Evolutionary conservation across 2,888 invertebrate genomes (phyloP).

Genomic region (Coleophora deauratella): DNA sequence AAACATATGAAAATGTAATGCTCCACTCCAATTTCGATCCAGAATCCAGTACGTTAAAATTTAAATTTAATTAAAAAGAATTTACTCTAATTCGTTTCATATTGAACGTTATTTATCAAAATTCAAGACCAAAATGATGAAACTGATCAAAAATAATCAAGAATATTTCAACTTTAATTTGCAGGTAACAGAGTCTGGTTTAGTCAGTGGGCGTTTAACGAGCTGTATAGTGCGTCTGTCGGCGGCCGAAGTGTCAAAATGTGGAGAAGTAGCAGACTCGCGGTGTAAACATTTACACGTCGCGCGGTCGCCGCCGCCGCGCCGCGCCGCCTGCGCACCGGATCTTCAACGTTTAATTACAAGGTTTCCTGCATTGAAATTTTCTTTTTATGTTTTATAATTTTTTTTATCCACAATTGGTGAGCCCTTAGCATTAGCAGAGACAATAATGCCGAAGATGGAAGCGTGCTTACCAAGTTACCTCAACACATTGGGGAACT

Average conservation of each 20-base stretch:
- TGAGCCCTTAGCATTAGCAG: too few species aligned
- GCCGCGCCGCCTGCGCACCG: too few species aligned
- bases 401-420: too few species aligned
- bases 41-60: constrained; percentile 7
- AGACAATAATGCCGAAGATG: too few species aligned
- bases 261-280: constrained; percentile 62
- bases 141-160: neutral
- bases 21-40: constrained; percentile 9
- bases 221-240: constrained; percentile 17
- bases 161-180: constrained; percentile 11
- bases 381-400: too few species aligned
- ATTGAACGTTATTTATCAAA: neutral
- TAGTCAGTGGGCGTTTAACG: constrained; percentile 6
- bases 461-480: too few species aligned
- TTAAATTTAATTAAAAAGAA: neutral
- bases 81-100: neutral
- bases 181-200: constrained; percentile 6
- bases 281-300: constrained; percentile 56
- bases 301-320: constrained; percentile 17
- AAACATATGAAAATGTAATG: constrained; percentile 23
- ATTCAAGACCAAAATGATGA: neutral
- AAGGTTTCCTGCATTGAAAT: too few species aligned
- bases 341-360: too few species aligned
- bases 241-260: constrained; percentile 57
- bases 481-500: too few species aligned